phyloP scores from a whole-genome alignment of 2,797 vertebrate species.

The Acanthiza pusilla region DNA sequence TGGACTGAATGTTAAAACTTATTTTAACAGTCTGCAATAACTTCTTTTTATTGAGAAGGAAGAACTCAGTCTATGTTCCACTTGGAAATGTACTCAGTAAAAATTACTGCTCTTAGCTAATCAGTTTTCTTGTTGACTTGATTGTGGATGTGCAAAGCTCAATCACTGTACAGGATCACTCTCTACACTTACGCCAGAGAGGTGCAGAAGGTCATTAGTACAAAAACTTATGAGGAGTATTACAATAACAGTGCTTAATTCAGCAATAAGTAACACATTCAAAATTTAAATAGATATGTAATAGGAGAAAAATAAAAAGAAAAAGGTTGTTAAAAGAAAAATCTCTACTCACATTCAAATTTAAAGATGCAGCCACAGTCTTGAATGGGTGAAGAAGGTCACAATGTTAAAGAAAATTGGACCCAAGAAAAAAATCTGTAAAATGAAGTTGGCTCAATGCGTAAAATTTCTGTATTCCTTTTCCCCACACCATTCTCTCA shows the following conservation, averaged over 20 bases:
- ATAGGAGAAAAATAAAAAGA: background rate
- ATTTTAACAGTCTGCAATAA: background rate
- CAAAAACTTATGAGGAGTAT: background rate
- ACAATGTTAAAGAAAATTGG: background rate
- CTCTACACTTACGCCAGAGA: background rate
- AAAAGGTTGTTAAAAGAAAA: background rate
- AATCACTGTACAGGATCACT: background rate
- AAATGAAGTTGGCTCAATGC: background rate
- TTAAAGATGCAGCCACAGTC: background rate
- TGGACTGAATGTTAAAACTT: background rate
- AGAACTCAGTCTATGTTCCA: background rate
- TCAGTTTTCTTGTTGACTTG: conserved; percentile 20
- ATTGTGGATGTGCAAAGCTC: background rate
- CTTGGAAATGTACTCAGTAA: background rate
- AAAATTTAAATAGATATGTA: background rate
- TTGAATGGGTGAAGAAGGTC: background rate
- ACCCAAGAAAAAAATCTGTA: background rate
- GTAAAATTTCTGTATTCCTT: background rate
- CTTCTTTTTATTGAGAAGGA: background rate
- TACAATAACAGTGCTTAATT: background rate
- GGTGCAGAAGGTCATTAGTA: background rate
- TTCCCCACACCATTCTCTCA: rapidly evolving
- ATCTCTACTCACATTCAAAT: background rate
- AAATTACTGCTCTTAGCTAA: background rate
- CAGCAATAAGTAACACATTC: background rate